phyloP scores from a whole-genome alignment of 2,113 vertebrate genomes.

The Ictalurus punctatus region DNA sequence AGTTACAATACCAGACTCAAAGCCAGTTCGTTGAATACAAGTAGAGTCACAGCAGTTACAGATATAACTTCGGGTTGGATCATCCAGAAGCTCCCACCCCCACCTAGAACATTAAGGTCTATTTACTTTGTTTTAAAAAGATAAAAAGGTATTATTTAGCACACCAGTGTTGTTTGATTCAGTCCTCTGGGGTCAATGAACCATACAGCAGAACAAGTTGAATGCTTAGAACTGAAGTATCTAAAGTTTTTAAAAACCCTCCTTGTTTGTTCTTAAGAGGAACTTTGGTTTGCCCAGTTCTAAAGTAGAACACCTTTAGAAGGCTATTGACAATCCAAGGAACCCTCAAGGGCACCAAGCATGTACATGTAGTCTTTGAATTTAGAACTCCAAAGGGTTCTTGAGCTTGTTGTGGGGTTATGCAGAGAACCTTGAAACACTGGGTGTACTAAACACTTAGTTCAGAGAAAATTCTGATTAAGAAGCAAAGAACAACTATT shows the following conservation, averaged over 20 bases:
- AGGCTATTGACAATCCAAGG: background rate
- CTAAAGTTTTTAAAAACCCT: background rate
- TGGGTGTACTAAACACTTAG: background rate
- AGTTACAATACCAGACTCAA: background rate
- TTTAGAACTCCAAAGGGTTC: background rate
- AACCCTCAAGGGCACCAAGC: background rate
- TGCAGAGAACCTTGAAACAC: too few relatives aligned
- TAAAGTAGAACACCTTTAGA: background rate
- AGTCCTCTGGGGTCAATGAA: background rate
- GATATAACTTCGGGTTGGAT: slow-evolving; percentile 52
- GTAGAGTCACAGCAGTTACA: slow-evolving; percentile 70
- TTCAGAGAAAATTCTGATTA: background rate
- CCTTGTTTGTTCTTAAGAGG: background rate
- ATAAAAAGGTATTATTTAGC: background rate
- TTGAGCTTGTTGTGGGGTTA: background rate
- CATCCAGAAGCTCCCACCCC: slow-evolving; percentile 70
- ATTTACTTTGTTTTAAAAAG: background rate
- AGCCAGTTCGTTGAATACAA: slow-evolving; percentile 38
- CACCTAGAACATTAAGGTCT: slow-evolving; percentile 49
- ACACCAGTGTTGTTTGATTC: background rate
- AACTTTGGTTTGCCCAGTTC: background rate
- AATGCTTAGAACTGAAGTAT: background rate
- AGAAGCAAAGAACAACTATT: background rate
- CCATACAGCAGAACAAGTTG: background rate
- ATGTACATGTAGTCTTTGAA: too few relatives aligned